phyloP scores from a whole-genome alignment of 2,113 vertebrate genomes.

The pig (Sus scrofa) region T2T-Sscrofa CM000827.6:68386501-68387000 shows the following conservation, averaged over 20 bases:
- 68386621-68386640: neutral
- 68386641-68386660: neutral
- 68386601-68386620: neutral
- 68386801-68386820: neutral
- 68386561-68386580: slow-evolving; percentile 46
- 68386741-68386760: neutral
- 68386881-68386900: neutral
- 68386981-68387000: neutral
- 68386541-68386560: slow-evolving; percentile 49
- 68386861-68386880: neutral
- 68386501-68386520: slow-evolving; percentile 53
- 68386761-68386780: neutral
- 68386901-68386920: neutral
- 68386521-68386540: slow-evolving; percentile 50
- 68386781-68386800: neutral
- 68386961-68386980: neutral
- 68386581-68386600: slow-evolving; percentile 27
- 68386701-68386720: neutral
- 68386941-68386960: neutral
- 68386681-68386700: neutral
- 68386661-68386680: neutral
- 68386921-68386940: neutral
- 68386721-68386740: neutral
- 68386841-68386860: neutral
- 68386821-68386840: neutral